Base-by-base conservation (phyloP, 2,113 vertebrate genomes). In the Oreamnos americanus region DNA sequence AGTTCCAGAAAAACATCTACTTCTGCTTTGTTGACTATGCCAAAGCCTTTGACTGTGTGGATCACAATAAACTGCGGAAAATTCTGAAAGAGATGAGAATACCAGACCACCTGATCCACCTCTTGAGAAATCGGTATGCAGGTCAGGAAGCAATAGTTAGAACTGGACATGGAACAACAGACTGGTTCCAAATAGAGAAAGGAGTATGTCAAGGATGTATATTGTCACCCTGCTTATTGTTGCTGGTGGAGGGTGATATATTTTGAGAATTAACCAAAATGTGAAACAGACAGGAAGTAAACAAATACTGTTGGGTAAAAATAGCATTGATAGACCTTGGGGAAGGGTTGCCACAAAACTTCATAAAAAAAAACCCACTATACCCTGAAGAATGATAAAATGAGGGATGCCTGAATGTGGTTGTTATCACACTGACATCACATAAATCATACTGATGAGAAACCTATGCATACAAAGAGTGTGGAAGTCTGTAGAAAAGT, bases 341-440 rank as follows among this genome's bases (percentile, higher is more conserved):
- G 4, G 33, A 53, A 83, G 12, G 13, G 81, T 55, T 83, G 51
- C 13, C 33, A 36, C 33, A 83, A 53, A 55, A 14, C 6, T 53
- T 83, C 12, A 49, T 49, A 19, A 14, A 51, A 16, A 1, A 25
- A 33, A 49, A 2, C 0, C 2, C 2, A n/a, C 47, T 36, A 36
- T 14, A 36, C 51, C 55, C 30, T 55, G n/a, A 55, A 36, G 51
- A 23, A 36, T 26, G n/a, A 36, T 36, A 83, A 83, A 55, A 26
- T 36, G 81, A 51, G 49, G 21, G 51, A 36, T 25, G 81, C 51
- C 81, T 55, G 33, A 36, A 74, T 8, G 1, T 1, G 47, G 19
- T 39, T 79, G 39, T 74, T 6, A 28, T 0, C 51, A 60, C 26
- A 71, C 58, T 57, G 82, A 39, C 25, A 86, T 82, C 47, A 55